phyloP scores from a whole-genome alignment of 2,888 invertebrate genomes.

The Petrolisthes cinctipes region DNA sequence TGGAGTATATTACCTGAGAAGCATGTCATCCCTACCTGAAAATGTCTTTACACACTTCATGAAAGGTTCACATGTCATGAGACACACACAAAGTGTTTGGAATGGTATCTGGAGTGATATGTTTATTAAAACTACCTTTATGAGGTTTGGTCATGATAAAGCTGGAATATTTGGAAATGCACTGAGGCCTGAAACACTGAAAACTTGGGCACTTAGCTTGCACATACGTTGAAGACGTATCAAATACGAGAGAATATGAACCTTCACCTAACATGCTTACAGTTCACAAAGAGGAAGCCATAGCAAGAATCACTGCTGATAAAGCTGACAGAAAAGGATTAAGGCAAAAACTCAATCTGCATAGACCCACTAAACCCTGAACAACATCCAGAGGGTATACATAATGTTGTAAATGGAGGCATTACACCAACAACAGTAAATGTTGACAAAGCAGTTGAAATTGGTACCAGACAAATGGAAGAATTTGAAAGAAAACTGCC shows the following conservation, averaged over 20 bases:
- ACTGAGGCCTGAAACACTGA: constrained; percentile 35
- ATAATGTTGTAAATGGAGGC: not conserved
- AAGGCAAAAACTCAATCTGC: constrained; percentile 23
- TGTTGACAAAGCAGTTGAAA: too few relatives aligned
- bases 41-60: constrained; percentile 11
- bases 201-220: constrained; percentile 26
- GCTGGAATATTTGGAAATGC: constrained; percentile 27
- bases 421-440: not conserved
- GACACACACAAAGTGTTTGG: not conserved
- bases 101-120: not conserved
- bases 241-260: constrained; percentile 13
- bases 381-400: too few relatives aligned
- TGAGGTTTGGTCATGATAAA: constrained; percentile 4
- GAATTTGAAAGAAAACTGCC: not conserved
- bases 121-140: not conserved
- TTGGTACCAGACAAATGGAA: too few relatives aligned
- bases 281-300: constrained; percentile 15
- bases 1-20: not conserved
- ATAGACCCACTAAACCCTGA: not conserved
- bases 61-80: constrained; percentile 8
- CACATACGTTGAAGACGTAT: constrained; percentile 6
- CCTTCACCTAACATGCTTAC: not conserved
- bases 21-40: not conserved
- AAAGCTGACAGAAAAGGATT: constrained; percentile 2
- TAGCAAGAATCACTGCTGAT: constrained; percentile 2